Evolutionary conservation across 1,140 invertebrate genomes (phyloP).

Genomic region (Papilio aristodemus): DNA sequence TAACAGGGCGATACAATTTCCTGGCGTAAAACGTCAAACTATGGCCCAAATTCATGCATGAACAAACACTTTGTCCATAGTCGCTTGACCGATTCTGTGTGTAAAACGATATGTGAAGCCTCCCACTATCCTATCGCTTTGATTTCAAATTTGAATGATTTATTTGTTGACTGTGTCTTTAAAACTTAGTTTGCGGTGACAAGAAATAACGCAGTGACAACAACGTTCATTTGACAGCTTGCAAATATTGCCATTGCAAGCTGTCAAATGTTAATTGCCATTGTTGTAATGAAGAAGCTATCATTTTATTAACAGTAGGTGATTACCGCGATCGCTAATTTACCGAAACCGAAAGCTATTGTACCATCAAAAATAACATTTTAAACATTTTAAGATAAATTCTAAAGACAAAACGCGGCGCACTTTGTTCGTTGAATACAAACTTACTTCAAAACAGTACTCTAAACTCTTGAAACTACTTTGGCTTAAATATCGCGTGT

Average conservation of each 20-base stretch:
- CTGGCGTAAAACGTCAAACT: neutral
- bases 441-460: conserved; percentile 11
- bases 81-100: neutral
- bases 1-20: neutral
- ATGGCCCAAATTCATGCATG: conserved; percentile 3
- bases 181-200: too few relatives aligned
- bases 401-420: conserved; percentile 7
- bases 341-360: too few relatives aligned
- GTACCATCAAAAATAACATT: neutral
- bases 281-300: too few relatives aligned
- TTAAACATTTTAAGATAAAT: neutral
- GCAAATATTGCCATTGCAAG: too few relatives aligned
- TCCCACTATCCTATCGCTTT: neutral
- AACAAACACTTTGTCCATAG: neutral
- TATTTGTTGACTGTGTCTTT: neutral
- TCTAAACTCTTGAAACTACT: neutral
- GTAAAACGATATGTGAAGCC: neutral
- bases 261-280: too few relatives aligned
- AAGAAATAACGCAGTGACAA: neutral
- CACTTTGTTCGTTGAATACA: conserved; percentile 2
- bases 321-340: too few relatives aligned
- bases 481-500: neutral
- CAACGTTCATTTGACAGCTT: too few relatives aligned
- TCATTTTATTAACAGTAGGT: too few relatives aligned
- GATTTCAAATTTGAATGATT: neutral